Percentiles rank a stretch among this genome's conserved stretches.
Conservation (phyloP, 2,888 invertebrate species). For the Julus scandinavius region DNA sequence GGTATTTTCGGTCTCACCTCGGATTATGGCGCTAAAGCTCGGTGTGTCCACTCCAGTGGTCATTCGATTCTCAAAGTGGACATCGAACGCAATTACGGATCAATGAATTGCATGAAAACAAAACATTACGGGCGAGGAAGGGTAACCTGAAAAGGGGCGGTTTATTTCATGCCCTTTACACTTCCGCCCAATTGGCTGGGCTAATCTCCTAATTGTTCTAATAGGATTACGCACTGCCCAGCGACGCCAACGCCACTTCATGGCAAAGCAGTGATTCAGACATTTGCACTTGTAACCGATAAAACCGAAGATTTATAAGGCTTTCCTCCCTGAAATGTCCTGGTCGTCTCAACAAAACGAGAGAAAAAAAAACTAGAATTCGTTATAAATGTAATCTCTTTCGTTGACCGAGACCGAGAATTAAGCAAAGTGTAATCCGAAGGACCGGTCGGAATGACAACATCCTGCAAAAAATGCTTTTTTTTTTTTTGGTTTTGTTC, state of each 20-base stretch:
- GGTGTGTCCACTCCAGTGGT: background rate
- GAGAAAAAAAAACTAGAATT: background rate
- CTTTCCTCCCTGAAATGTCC: background rate
- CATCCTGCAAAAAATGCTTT: background rate
- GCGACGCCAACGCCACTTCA: conserved; percentile 23
- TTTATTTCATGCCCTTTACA: background rate
- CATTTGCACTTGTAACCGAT: conserved; percentile 14
- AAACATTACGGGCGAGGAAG: background rate
- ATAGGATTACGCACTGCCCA: background rate
- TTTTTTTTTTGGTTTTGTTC: background rate
- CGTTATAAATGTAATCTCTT: conserved; percentile 27
- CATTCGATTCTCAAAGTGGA: background rate
- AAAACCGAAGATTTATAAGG: conserved; percentile 16
- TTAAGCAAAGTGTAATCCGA: background rate
- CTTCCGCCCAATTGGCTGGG: conserved; percentile 1
- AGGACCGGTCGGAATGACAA: background rate
- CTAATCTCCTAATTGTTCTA: conserved; percentile 25
- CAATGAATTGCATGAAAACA: conserved; percentile 4
- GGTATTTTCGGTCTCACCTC: background rate
- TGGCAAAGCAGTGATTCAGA: conserved; percentile 25
- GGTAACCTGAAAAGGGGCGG: background rate
- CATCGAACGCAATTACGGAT: background rate
- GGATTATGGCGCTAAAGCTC: background rate
- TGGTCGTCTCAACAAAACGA: background rate
- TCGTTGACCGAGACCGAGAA: background rate